Percentiles rank a stretch among this genome's conserved stretches.
Conservation (phyloP, 2,797 vertebrate genomes). For the Pempheris klunzingeri region DNA sequence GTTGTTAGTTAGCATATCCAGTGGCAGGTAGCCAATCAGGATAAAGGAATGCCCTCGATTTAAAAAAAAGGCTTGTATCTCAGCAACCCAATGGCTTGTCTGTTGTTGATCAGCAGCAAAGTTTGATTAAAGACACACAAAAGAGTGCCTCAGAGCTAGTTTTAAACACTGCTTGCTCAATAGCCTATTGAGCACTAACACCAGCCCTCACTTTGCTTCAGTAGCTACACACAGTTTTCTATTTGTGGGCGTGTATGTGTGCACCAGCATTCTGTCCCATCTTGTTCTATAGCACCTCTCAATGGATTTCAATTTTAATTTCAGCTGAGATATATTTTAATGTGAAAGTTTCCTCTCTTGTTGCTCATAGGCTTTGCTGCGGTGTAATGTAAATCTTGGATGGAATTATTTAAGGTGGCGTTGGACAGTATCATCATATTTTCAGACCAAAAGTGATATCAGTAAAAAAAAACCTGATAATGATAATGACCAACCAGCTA, state of each 20-base stretch:
- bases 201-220: slow-evolving; percentile 57
- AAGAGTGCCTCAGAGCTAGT: slow-evolving; percentile 55
- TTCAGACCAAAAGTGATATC: background rate
- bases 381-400: slow-evolving; percentile 24
- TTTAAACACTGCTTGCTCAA: slow-evolving; percentile 68
- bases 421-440: background rate
- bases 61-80: slow-evolving; percentile 47
- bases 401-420: background rate
- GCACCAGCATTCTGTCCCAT: slow-evolving; percentile 44
- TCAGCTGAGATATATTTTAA: slow-evolving; percentile 38
- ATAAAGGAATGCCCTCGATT: slow-evolving; percentile 45
- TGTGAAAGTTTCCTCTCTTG: slow-evolving; percentile 18
- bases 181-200: slow-evolving; percentile 61
- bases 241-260: slow-evolving; percentile 28
- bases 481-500: background rate
- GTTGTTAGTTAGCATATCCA: slow-evolving; percentile 57
- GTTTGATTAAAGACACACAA: slow-evolving; percentile 74
- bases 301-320: slow-evolving; percentile 46
- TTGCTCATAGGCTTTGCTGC: slow-evolving; percentile 16
- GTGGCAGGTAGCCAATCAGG: slow-evolving; percentile 64
- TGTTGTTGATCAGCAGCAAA: slow-evolving; percentile 59
- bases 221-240: slow-evolving; percentile 52
- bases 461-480: background rate
- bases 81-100: slow-evolving; percentile 57
- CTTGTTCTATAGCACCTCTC: slow-evolving; percentile 33